Evolutionary conservation across 1,140 invertebrate species (phyloP).

Genomic region (Drosophila miranda): DNA sequence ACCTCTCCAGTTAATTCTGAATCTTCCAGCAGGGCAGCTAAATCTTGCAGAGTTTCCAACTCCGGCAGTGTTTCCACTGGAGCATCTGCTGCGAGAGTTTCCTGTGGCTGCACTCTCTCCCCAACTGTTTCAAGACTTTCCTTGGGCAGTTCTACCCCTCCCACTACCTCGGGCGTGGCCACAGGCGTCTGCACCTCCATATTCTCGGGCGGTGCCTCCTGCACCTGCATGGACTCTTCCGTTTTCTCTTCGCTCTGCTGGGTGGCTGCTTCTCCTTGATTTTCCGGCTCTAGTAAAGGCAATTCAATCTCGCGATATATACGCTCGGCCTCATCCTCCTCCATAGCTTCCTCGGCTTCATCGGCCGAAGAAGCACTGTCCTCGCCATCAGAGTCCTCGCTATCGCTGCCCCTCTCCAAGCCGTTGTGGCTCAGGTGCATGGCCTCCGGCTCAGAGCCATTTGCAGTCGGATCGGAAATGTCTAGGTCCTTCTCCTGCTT

Average conservation of each 20-base stretch:
- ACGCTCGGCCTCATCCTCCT: slow-evolving; percentile 54
- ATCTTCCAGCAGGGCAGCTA: too few relatives aligned
- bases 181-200: background rate
- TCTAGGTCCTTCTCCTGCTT: slow-evolving; percentile 74
- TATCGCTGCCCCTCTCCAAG: slow-evolving; percentile 14
- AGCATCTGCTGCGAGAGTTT: background rate
- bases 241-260: background rate
- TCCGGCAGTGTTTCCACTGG: background rate
- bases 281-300: slow-evolving; percentile 31
- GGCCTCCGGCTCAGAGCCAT: slow-evolving; percentile 24
- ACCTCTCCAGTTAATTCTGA: too few relatives aligned
- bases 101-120: too few relatives aligned
- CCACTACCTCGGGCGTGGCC: background rate
- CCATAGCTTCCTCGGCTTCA: slow-evolving; percentile 64
- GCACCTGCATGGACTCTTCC: background rate
- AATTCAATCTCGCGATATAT: slow-evolving; percentile 73
- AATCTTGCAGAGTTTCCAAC: too few relatives aligned
- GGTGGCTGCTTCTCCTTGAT: background rate
- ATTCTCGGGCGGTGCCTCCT: background rate
- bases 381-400: slow-evolving; percentile 51
- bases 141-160: background rate
- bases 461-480: slow-evolving; percentile 43
- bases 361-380: slow-evolving; percentile 60
- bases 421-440: slow-evolving; percentile 38
- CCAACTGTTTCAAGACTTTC: background rate